Base-by-base conservation (phyloP, 2,797 vertebrate genomes). In the Esox lucius region DNA sequence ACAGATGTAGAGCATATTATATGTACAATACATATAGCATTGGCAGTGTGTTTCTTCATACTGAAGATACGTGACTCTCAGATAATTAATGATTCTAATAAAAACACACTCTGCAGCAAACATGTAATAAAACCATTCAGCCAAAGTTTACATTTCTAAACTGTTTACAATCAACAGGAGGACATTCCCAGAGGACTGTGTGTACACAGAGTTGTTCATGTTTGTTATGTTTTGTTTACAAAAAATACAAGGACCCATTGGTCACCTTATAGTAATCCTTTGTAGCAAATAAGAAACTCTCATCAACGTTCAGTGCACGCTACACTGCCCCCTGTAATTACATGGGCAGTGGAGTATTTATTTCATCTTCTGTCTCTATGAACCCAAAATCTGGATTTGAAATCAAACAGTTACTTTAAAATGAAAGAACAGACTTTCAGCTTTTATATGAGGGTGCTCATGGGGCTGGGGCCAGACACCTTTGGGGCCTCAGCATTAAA, bases 161-260 rank as follows among this genome's bases (percentile, higher is more conserved):
- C 16, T 28, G 68, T 70, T 70, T 70, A 70, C 48, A 11, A 28
- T 28, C 46, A 70, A 48, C 42, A 17, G 46, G 68, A 70, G 68
- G 22, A 70, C 68, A 70, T 51, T 42, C 66, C 35, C 31, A 49
- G 24, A 22, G 5, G 5, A 51, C 48, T 24, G 24, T 75, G 39
- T 64, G 62, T 48, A 79, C 28, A 39, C 76, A 78, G 75, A 65
- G 69, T 65, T 72, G 73, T 80, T 80, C 65, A 28, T 79, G 65
- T 75, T 72, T 68, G 12, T 24, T 26, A 22, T 6, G 33, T 33
- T 33, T 71, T 71, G 51, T 71, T 71, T 46, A 28, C 46, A 70
- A 24, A 31, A 49, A 46, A 70, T 48, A 15, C 42, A 68, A 35
- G 66, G 35, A 39, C 35, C 66, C 3, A 19, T n/a, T 42, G 64